Evolutionary conservation across 2,888 invertebrate species (phyloP), one percentile per base, ranked within the genome.

Genomic region (Hymenopus coronatus): DNA sequence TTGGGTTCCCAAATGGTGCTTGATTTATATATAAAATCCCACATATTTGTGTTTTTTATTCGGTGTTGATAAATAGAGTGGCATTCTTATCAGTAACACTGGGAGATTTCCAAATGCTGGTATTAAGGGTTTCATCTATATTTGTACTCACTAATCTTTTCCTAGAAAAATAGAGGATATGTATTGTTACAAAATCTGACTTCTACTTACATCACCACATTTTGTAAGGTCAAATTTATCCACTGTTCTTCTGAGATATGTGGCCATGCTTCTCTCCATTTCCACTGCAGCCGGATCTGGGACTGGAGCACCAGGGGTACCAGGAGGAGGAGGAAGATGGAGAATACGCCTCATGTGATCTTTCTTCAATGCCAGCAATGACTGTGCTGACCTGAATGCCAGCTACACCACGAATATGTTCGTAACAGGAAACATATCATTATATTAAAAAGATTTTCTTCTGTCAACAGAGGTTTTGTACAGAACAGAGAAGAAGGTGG

Each of bases 311-410:
- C 91, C 91, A 92, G 92, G 88, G 8, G 94, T 92, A 28, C 93
- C 92, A 1, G 94, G 93, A 12, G 92, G 91, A 85, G 90, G 89
- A 27, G 93, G 92, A 88, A 93, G 92, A 91, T 94, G 94, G 15
- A 97, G 94, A 33, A 96, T 93, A 20, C 96, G 94, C 91, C 96
- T 95, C 87, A 97, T 95, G 92, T 97, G 96, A 90, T 95, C 94
- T 90, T 97, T 95, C 91, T 97, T 96, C 89, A 96, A 95, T 91
- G 96, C 96, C 90, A 97, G 95, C 91, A 96, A 94, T 91, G 96
- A 95, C 92, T 95, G 95, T 91, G 96, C 95, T 87, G 96, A 95
- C 90, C 97, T 95, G 93, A 97, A 97, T 90, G 97, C 95, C 92
- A 97, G 94, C 97, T 97, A 92, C 86, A 84, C 82, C 83, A 46